Percentiles rank a stretch among this genome's conserved stretches.
These are phyloP conservation scores for Petrolisthes cinctipes DNA, from an alignment of 2,888 invertebrate genomes.

Conservation along the genomic window DNA sequence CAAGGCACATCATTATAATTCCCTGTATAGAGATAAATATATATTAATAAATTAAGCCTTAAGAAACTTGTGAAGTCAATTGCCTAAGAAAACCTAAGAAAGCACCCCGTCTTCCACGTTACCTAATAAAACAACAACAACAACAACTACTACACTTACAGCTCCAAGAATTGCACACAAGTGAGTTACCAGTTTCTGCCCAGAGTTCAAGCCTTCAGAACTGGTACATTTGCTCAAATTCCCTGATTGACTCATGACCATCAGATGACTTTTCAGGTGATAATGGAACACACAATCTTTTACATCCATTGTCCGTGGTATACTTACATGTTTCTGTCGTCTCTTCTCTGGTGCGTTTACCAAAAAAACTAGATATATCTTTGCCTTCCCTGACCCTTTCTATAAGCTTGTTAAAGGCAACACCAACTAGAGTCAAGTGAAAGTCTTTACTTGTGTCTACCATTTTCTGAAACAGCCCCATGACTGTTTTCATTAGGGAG, in stretches of 20 bases:
- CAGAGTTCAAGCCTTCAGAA: too few species aligned
- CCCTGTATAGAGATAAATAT: too few species aligned
- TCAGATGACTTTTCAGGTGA: background rate
- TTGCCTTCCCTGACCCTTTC: constrained; percentile 69
- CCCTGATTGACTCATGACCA: background rate
- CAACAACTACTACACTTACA: too few species aligned
- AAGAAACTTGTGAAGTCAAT: too few species aligned
- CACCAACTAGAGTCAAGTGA: constrained; percentile 83
- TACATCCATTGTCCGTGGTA: background rate
- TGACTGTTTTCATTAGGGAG: constrained; percentile 62
- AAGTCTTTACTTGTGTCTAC: constrained; percentile 75
- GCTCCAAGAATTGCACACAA: too few species aligned
- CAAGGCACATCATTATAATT: too few species aligned
- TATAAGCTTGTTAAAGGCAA: constrained; percentile 85
- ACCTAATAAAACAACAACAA: too few species aligned
- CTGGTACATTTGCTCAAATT: too few species aligned
- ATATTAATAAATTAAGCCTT: too few species aligned
- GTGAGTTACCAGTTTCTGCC: too few species aligned
- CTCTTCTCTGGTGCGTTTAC: constrained; percentile 13
- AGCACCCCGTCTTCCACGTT: too few species aligned
- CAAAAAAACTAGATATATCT: constrained; percentile 47
- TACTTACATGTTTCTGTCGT: background rate
- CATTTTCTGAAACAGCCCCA: constrained; percentile 67
- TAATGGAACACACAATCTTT: background rate
- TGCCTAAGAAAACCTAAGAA: too few species aligned